Percentiles rank a stretch among this genome's conserved stretches.
These are phyloP conservation scores for Lasioglossum zephyrum DNA, from an alignment of 2,888 invertebrate genomes.

Conservation along the genomic window DNA sequence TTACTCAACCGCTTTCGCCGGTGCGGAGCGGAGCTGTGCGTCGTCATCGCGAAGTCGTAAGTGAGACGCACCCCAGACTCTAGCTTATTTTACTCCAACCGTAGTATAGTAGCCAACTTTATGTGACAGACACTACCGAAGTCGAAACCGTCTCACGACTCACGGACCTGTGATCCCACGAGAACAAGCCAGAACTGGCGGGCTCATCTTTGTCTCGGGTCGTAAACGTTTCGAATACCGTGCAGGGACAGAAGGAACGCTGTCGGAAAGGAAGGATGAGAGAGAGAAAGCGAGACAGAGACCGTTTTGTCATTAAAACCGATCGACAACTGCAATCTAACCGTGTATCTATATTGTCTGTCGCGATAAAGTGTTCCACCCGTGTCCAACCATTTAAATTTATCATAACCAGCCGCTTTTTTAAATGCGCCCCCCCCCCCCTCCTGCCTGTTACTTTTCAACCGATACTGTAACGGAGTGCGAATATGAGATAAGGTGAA, in stretches of 20 bases:
- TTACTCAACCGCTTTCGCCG: slow-evolving; percentile 26
- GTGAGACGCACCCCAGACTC: slow-evolving; percentile 56
- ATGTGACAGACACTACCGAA: slow-evolving; percentile 73
- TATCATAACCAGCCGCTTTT: background rate
- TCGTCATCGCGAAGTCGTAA: slow-evolving; percentile 54
- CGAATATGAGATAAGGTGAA: background rate
- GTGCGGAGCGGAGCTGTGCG: slow-evolving; percentile 15
- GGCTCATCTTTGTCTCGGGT: slow-evolving; percentile 25
- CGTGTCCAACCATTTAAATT: slow-evolving; percentile 5
- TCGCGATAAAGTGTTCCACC: background rate
- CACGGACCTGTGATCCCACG: slow-evolving; percentile 20
- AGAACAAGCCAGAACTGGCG: slow-evolving; percentile 31
- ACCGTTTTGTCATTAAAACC: background rate
- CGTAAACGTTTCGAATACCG: slow-evolving; percentile 24
- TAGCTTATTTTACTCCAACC: slow-evolving; percentile 67
- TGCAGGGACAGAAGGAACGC: background rate
- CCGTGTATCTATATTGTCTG: slow-evolving; percentile 10
- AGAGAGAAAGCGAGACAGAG: background rate
- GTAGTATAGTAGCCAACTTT: slow-evolving; percentile 76
- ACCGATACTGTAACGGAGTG: background rate
- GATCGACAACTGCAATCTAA: background rate
- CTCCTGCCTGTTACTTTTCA: background rate
- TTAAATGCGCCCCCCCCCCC: background rate
- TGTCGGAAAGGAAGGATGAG: background rate
- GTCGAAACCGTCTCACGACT: slow-evolving; percentile 50